Base-by-base conservation (phyloP, 2,888 invertebrate species). In the Eutolmus rufibarbis region DNA sequence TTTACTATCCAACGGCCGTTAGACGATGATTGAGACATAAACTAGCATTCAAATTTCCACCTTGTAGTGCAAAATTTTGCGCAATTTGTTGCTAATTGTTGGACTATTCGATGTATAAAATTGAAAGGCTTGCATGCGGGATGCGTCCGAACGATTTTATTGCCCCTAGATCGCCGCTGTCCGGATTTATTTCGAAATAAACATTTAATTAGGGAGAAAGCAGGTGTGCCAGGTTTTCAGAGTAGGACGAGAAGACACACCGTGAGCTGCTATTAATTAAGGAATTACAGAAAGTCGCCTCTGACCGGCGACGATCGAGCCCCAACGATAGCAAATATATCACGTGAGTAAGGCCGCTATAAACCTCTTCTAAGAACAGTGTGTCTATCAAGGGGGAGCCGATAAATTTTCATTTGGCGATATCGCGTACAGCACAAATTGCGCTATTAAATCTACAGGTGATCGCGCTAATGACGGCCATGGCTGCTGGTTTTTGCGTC, bases 371-470 rank as follows among this genome's bases (percentile, higher is more conserved):
- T 85, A 74, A 46, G 85, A 85, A 85, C n/a, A 51, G n/a, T 56
- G 40, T 19, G n/a, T 51, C 16, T 74, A 74, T 85, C 85, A 19
- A 12, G 28, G 28, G 28, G 28, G 12, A 66, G 43, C 28, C 43
- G 74, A 85, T 85, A 85, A 85, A 85, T 85, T 85, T 74, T 74
- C 74, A 46, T 74, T 85, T 74, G 74, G 74, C 43, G 74, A 85
- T 74, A 85, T 74, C 79, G 43, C 82, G 23, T 74, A 46, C n/a
- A 28, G 28, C 43, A 74, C 51, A 85, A 85, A 85, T 74, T 74
- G 74, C 46, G 28, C 74, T 85, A 74, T 74, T 74, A 85, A 74
- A 85, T 85, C 74, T 74, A 43, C 74, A 74, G 74, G 74, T 34
- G 16, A 46, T 66, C 66, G 23, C 66, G 31, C 43, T 74, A 85